These are phyloP conservation scores for Gila robusta DNA, from an alignment of 2,797 vertebrate species.

Conservation along the genomic window DNA sequence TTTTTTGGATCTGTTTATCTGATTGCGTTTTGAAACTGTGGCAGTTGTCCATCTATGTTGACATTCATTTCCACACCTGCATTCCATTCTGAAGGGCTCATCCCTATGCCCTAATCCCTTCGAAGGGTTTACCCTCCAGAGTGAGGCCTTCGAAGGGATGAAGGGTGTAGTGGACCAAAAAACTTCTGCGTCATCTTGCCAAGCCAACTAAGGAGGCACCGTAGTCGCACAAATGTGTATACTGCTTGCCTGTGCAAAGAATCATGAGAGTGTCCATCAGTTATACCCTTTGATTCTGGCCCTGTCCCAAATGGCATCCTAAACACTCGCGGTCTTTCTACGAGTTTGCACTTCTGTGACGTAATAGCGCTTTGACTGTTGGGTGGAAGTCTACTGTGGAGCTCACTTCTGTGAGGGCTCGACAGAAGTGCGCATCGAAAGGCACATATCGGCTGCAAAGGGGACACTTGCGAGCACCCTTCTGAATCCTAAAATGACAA, in stretches of 20 bases:
- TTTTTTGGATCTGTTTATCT: constrained; percentile 37
- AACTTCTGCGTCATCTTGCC: background rate
- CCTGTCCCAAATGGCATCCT: background rate
- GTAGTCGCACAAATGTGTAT: background rate
- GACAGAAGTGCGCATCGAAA: background rate
- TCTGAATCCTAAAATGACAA: background rate
- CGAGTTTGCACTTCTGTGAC: background rate
- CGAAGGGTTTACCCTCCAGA: background rate
- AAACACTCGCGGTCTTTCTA: background rate
- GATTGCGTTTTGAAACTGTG: background rate
- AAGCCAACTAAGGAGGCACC: background rate
- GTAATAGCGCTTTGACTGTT: background rate
- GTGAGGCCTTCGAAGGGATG: background rate
- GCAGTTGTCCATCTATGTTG: constrained; percentile 30
- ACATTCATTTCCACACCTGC: constrained; percentile 10
- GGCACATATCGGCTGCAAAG: background rate
- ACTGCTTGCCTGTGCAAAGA: too few species aligned
- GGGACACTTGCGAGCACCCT: background rate
- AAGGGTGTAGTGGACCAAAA: background rate
- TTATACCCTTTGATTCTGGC: background rate
- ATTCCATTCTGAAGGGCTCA: background rate
- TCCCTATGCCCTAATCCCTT: background rate
- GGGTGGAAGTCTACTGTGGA: background rate
- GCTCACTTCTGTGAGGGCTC: background rate
- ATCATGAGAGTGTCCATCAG: background rate